These are phyloP conservation scores for Propithecus coquereli DNA, from an alignment of 2,113 vertebrate species.

Conservation along the genomic window DNA sequence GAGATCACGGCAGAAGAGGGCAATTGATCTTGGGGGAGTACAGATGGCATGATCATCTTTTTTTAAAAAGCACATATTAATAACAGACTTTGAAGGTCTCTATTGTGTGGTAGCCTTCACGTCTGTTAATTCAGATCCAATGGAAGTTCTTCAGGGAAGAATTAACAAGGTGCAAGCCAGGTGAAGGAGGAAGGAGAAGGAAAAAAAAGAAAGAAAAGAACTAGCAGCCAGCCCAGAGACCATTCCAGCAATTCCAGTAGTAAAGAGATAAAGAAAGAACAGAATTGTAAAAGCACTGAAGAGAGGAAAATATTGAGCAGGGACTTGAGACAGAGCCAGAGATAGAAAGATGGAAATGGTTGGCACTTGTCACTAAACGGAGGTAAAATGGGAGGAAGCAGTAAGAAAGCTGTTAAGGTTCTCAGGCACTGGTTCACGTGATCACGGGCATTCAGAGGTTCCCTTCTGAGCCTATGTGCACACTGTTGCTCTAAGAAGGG, in stretches of 20 bases:
- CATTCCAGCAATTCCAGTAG: neutral
- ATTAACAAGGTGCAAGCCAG: neutral
- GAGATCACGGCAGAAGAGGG: neutral
- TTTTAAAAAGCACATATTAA: neutral
- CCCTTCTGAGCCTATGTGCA: neutral
- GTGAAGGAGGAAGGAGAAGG: neutral
- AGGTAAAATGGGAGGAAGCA: neutral
- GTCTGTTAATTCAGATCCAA: neutral
- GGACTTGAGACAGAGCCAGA: neutral
- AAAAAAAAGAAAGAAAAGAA: neutral
- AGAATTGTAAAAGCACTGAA: no score
- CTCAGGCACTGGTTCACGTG: neutral
- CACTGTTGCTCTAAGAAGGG: neutral
- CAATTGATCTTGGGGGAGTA: neutral
- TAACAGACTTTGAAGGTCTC: neutral
- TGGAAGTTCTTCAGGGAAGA: neutral
- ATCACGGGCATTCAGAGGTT: neutral
- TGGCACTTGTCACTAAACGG: rapidly evolving
- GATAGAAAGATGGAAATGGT: neutral
- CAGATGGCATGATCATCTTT: neutral
- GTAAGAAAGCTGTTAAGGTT: neutral
- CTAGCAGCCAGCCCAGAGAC: neutral
- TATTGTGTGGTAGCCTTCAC: neutral
- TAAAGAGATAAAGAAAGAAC: neutral
- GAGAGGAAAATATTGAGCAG: rapidly evolving